Evolutionary conservation across 1,140 invertebrate species (phyloP).

Genomic region (Phenacoccus solenopsis): DNA sequence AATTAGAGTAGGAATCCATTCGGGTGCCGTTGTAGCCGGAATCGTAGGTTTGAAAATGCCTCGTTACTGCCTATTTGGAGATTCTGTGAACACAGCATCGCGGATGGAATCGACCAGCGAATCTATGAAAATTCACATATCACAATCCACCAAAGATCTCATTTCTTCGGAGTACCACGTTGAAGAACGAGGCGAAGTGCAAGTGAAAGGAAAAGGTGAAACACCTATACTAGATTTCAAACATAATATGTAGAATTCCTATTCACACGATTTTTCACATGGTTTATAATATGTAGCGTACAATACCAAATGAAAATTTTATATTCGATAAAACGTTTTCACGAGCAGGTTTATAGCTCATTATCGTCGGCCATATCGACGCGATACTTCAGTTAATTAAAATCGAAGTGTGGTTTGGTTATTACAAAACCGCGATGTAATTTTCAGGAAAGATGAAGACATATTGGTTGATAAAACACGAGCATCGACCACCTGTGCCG

Average conservation of each 20-base stretch:
- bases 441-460: constrained; percentile 75
- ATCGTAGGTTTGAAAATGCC: constrained; percentile 95
- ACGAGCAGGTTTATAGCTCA: too few relatives aligned
- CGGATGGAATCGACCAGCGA: constrained; percentile 83
- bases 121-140: constrained; percentile 90
- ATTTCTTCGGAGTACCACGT: constrained; percentile 63
- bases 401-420: neutral
- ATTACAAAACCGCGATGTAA: neutral
- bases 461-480: constrained; percentile 68
- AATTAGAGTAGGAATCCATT: constrained; percentile 81
- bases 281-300: too few relatives aligned
- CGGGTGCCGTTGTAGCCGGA: constrained; percentile 82
- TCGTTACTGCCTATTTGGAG: constrained; percentile 84
- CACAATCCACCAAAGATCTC: constrained; percentile 66
- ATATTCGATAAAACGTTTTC: too few relatives aligned
- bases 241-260: neutral
- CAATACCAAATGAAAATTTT: too few relatives aligned
- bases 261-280: too few relatives aligned
- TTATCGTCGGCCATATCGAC: too few relatives aligned
- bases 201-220: constrained; percentile 73
- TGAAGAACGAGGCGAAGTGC: constrained; percentile 64
- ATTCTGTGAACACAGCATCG: constrained; percentile 83
- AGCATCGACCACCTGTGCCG: constrained; percentile 41
- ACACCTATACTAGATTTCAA: neutral
- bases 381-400: too few relatives aligned